phyloP scores from a whole-genome alignment of 2,797 vertebrate genomes.

The Myotis pilosus region DNA sequence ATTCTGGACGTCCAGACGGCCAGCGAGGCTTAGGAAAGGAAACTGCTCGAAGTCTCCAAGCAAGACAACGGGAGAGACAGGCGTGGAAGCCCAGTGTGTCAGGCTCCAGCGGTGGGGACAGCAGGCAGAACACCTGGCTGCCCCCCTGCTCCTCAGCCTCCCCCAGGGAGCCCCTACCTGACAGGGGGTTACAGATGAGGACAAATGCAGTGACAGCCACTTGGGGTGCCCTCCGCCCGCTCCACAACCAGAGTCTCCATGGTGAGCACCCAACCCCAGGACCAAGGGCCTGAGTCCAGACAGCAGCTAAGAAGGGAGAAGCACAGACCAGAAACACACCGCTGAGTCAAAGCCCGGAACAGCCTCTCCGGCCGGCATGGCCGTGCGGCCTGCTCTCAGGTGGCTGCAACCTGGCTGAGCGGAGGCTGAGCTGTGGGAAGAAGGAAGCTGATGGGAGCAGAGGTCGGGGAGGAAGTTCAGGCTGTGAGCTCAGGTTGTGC shows the following conservation, averaged over 20 bases:
- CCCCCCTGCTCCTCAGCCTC: not conserved
- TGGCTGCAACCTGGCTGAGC: not conserved
- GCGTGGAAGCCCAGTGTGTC: not conserved
- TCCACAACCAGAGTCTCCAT: not conserved
- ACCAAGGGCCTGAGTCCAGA: not conserved
- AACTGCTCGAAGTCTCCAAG: not conserved
- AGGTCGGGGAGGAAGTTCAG: too few relatives aligned
- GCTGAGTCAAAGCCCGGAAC: not conserved
- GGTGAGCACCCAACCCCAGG: not conserved
- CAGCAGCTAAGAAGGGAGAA: not conserved
- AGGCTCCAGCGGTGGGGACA: not conserved
- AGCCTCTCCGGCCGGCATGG: not conserved
- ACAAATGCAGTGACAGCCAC: not conserved
- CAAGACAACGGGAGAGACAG: not conserved
- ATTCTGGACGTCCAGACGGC: not conserved
- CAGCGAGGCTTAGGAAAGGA: not conserved
- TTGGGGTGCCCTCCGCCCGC: rapidly evolving
- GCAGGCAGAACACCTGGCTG: not conserved
- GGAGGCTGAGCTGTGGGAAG: not conserved
- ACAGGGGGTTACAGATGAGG: not conserved
- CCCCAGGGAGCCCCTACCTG: not conserved
- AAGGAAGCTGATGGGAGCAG: not conserved
- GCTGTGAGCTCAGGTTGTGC: not conserved
- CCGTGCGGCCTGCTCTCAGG: not conserved
- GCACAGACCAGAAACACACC: not conserved